Evolutionary conservation across 2,888 invertebrate species (phyloP), one percentile per base, ranked within the genome.

Genomic region (Atethmia centrago): DNA sequence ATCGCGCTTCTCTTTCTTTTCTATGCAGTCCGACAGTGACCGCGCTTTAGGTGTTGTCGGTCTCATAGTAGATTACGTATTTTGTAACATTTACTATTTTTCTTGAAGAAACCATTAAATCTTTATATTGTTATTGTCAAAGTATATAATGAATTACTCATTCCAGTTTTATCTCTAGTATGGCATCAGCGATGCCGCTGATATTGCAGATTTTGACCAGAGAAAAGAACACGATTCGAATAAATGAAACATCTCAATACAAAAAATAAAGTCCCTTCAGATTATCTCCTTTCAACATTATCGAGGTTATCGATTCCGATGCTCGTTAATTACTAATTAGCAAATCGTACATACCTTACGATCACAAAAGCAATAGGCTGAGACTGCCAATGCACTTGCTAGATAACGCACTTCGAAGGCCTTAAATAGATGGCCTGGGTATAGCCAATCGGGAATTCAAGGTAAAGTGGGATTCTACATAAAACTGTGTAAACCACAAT

Each of bases 331-430:
- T 31, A 4, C 31, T 31, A 31, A 31, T 31, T 31, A 31, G 31
- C 4, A 31, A n/a, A n/a, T n/a, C n/a, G n/a, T n/a, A n/a, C n/a
- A 31, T 31, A 66, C 65, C 78, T 63, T 65, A 73, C 78, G 77
- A 73, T 73, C 68, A 59, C 19, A 67, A 68, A 31, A 28, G 59
- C 73, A 61, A 14, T 42, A 53, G 53, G 25, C 21, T 67, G 42
- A 45, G 47, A 68, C 58, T 68, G 58, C 66, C 3, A 63, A 42
- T 12, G 31, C 28, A 55, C 55, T 36, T 53, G 40, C 14, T 36
- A 63, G 77, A 77, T 67, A 72, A 67, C 63, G n/a, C 25, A 62
- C 16, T 42, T 16, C 3, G 12, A 45, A 63, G 42, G 74, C n/a
- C 21, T 56, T 36, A 28, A 19, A 21, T 59, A 45, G 31, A 55